Evolutionary conservation across 2,113 vertebrate species (phyloP).

Genomic region (Daboia siamensis): DNA sequence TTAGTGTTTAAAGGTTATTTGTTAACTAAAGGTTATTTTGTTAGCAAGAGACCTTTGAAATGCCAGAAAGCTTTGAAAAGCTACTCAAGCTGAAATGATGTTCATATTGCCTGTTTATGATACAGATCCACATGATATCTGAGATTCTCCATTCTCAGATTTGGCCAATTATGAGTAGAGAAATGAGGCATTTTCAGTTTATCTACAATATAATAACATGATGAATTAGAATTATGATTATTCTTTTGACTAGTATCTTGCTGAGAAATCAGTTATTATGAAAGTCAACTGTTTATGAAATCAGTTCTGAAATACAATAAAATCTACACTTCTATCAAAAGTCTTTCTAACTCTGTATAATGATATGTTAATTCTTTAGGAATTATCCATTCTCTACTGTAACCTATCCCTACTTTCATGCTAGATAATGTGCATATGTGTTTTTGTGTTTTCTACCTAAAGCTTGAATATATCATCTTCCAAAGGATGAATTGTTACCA

Average conservation of each 20-base stretch:
- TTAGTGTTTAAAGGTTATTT: constrained; percentile 22
- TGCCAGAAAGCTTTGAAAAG: constrained; percentile 1
- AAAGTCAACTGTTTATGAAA: background rate
- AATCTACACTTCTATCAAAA: background rate
- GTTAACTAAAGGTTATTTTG: constrained; percentile 26
- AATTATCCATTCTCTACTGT: background rate
- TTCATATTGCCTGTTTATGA: background rate
- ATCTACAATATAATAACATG: constrained; percentile 2
- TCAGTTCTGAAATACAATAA: background rate
- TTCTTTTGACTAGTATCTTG: background rate
- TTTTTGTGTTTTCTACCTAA: background rate
- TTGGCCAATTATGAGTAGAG: background rate
- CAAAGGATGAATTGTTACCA: background rate
- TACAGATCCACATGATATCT: background rate
- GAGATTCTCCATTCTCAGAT: background rate
- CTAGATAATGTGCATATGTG: background rate
- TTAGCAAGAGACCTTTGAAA: constrained; percentile 22
- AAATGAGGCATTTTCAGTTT: background rate
- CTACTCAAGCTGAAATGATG: constrained; percentile 8
- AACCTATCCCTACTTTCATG: background rate
- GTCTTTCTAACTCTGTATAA: background rate
- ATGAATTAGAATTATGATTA: background rate
- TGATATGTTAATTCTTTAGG: background rate
- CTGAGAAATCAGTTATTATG: background rate
- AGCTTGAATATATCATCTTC: background rate